phyloP scores from a whole-genome alignment of 2,888 invertebrate species.

The Eupithecia tripunctaria region DNA sequence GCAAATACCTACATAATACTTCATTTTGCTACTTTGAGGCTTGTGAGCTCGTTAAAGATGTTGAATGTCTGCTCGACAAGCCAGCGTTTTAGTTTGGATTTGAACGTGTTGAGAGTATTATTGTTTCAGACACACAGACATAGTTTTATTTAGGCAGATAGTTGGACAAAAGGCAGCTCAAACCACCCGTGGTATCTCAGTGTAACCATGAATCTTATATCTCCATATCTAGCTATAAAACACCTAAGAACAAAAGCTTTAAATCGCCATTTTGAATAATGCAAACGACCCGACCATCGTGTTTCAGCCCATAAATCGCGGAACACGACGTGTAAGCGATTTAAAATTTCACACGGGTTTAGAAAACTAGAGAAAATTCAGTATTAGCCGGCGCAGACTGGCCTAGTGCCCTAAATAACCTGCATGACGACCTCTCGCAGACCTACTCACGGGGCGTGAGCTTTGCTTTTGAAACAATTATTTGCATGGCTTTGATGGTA shows the following conservation, averaged over 20 bases:
- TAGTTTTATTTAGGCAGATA: neutral
- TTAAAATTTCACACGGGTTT: slow-evolving; percentile 13
- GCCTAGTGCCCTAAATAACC: slow-evolving; percentile 5
- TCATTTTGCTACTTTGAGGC: too few species aligned
- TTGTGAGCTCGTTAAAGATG: too few species aligned
- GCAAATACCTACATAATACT: too few species aligned
- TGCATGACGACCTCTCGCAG: neutral
- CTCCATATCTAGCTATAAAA: neutral
- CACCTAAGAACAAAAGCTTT: slow-evolving; percentile 5
- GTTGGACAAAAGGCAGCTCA: neutral
- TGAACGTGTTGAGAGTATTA: too few species aligned
- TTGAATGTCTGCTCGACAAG: too few species aligned
- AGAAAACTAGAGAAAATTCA: slow-evolving; percentile 1
- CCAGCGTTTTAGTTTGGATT: too few species aligned
- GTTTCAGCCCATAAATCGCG: slow-evolving; percentile 9
- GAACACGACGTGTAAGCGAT: slow-evolving; percentile 14
- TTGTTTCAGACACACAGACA: neutral
- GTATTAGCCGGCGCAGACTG: neutral
- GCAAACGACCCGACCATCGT: slow-evolving; percentile 2
- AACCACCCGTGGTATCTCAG: neutral
- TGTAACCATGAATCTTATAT: neutral
- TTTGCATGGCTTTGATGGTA: neutral
- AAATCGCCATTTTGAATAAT: slow-evolving; percentile 9
- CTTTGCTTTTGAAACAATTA: neutral
- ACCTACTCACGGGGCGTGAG: neutral